Conservation (phyloP, 2,113 vertebrate species). For the Neotragus moschatus region DNA sequence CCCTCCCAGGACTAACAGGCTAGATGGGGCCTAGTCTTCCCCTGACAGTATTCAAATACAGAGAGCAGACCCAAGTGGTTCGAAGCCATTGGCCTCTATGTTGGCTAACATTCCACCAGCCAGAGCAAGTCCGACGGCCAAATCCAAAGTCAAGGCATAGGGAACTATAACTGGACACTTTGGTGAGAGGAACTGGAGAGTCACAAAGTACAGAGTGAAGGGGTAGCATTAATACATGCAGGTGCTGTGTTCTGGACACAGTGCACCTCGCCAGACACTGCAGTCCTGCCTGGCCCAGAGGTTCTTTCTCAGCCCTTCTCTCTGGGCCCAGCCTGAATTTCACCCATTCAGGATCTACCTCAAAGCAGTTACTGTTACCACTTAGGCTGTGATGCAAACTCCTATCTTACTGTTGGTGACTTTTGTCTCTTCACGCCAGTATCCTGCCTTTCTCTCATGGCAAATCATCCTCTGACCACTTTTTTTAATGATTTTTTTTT, state of each 20-base stretch:
- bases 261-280: accelerated
- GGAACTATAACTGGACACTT: not conserved
- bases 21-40: not conserved
- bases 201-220: not conserved
- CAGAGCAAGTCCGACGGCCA: not conserved
- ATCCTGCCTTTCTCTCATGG: not conserved
- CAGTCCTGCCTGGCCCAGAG: not conserved
- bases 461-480: not conserved
- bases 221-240: accelerated
- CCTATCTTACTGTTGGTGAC: not conserved
- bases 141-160: not conserved
- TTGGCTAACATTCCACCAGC: not conserved
- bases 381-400: too few species aligned
- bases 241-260: not conserved
- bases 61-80: not conserved
- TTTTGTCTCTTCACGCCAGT: not conserved
- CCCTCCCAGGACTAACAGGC: not conserved
- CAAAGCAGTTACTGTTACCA: not conserved
- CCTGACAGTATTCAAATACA: not conserved
- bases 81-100: not conserved
- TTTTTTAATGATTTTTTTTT: not conserved
- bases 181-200: not conserved
- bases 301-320: not conserved
- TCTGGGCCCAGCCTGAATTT: not conserved
- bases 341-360: not conserved